Percentiles rank a stretch among this genome's conserved stretches.
Evolutionary conservation across 2,797 vertebrate genomes (phyloP).

Genomic region (Meda fulgida): DNA sequence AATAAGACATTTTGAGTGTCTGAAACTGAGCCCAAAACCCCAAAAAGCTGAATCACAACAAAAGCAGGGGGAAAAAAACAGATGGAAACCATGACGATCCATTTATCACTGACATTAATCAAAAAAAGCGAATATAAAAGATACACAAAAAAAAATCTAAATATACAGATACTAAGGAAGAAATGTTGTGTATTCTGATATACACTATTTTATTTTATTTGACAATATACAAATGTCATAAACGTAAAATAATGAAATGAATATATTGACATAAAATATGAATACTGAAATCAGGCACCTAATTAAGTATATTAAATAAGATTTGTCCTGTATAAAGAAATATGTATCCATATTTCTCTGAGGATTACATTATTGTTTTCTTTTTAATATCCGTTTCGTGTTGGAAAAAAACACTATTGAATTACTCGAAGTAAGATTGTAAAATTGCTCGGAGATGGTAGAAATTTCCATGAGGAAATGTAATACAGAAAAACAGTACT

Average conservation of each 20-base stretch:
- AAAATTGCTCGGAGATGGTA: background rate
- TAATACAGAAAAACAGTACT: background rate
- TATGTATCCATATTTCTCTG: background rate
- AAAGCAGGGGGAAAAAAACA: background rate
- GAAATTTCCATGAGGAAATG: background rate
- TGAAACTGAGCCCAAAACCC: background rate
- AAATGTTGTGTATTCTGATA: background rate
- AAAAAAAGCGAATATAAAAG: too few species aligned
- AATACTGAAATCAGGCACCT: background rate
- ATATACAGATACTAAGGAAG: background rate
- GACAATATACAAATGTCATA: background rate
- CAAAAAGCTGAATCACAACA: background rate
- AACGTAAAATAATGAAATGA: background rate
- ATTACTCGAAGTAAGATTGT: background rate
- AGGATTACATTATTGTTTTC: background rate
- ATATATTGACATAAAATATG: background rate
- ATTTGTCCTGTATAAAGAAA: background rate
- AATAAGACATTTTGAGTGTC: background rate
- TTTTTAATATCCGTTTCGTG: background rate
- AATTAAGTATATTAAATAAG: background rate
- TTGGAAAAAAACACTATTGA: background rate
- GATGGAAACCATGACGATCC: background rate
- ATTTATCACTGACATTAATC: background rate
- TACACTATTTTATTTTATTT: background rate
- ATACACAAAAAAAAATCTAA: background rate